phyloP scores from a whole-genome alignment of 2,888 invertebrate species.

The Melanargia galathea region DNA sequence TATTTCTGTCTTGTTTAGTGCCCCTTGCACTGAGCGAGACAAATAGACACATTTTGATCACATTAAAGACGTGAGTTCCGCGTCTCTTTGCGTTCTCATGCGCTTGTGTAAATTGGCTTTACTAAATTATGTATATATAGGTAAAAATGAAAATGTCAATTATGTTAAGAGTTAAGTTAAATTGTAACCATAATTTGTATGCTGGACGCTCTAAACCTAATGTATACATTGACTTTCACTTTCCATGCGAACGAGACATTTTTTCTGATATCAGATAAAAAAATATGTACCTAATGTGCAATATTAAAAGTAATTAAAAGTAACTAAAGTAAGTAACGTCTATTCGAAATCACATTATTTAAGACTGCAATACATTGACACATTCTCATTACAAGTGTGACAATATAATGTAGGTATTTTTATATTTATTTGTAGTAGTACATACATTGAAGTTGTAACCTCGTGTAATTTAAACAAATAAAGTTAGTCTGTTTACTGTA shows the following conservation, averaged over 20 bases:
- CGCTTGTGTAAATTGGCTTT: not conserved
- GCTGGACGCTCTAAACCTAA: not conserved
- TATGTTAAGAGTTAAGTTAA: not conserved
- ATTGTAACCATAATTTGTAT: not conserved
- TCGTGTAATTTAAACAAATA: slow-evolving; percentile 31
- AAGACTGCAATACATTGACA: not conserved
- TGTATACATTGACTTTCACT: not conserved
- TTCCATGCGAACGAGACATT: too few relatives aligned
- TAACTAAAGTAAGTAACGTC: too few relatives aligned
- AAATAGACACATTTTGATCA: too few relatives aligned
- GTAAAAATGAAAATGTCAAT: slow-evolving; percentile 1
- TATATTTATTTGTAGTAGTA: slow-evolving; percentile 32
- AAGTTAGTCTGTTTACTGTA: slow-evolving; percentile 32
- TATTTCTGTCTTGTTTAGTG: too few relatives aligned
- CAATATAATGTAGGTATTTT: slow-evolving; percentile 26
- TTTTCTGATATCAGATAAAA: too few relatives aligned
- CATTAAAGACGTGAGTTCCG: not conserved
- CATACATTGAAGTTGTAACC: slow-evolving; percentile 26
- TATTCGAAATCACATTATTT: not conserved
- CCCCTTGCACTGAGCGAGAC: too few relatives aligned
- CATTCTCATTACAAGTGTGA: not conserved
- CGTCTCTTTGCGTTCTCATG: not conserved
- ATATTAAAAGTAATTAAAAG: not conserved
- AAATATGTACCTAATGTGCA: not conserved
- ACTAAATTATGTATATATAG: not conserved